Base-by-base conservation (phyloP, 1,140 invertebrate genomes). In the Onthophagus taurus region DNA sequence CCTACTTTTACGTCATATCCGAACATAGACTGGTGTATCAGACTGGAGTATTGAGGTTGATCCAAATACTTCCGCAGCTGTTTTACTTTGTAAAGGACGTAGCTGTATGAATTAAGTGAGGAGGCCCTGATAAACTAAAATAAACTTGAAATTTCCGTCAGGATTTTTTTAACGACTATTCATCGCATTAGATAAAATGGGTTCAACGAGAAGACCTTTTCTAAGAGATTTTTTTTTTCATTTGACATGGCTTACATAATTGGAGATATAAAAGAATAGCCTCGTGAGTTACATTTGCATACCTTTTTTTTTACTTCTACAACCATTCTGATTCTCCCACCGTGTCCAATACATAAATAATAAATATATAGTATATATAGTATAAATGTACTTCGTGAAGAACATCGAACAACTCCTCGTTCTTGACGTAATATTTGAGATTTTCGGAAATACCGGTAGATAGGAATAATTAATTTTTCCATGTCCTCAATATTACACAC, bases 121-220 rank as follows among this genome's bases (percentile, higher is more conserved):
- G 37, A 68, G 63, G 42, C 70, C 64, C 57, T 72, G 64, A 51
- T 72, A 72, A 2, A 65, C 53, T 24, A 72, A 47, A 39, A 72
- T 61, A 48, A 63, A 71, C 49, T 63, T 66, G 44, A 45, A 68
- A 1, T 62, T 52, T 16, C 57, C 55, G 59, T 70, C 39, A 7
- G 39, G 23, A 17, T 31, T 12, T 29, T 4, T 42, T 20, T 42
- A 42, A 4, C 39, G 23, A 20, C 3, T 17, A 31, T 31, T 42
- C 29, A 42, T 30, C 5, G 13, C 19, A 31, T 31, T 42, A 6
- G 39, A 30, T n/a, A 30, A 16, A 20, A 42, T 30, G 11, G 39
- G n/a, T n/a, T n/a, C n/a, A n/a, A n/a, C n/a, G n/a, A n/a, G n/a
- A n/a, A n/a, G n/a, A n/a, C n/a, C n/a, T n/a, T n/a, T n/a, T n/a